Conservation (phyloP, 2,113 vertebrate genomes). For the Heloderma charlesbogerti region DNA sequence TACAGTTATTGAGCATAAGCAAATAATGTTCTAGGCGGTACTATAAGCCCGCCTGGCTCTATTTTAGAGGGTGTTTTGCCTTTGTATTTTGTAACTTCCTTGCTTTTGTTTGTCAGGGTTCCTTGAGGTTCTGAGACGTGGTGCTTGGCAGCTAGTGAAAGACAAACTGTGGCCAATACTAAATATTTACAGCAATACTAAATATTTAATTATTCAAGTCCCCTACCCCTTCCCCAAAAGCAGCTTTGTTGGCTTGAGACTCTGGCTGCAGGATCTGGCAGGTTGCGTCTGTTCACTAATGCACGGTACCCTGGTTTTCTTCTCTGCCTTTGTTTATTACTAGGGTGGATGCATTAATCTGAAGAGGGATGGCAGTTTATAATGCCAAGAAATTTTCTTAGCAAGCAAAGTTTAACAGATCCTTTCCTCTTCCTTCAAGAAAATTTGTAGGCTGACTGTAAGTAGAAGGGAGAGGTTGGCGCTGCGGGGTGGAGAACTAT, state of each 20-base stretch:
- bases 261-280: background rate
- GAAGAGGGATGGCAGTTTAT: slow-evolving; percentile 27
- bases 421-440: slow-evolving; percentile 3
- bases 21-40: background rate
- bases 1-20: background rate
- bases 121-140: background rate
- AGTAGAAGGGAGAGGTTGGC: background rate
- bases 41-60: background rate
- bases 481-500: slow-evolving; percentile 27
- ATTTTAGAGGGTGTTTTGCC: background rate
- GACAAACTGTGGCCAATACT: background rate
- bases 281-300: background rate
- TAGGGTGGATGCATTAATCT: background rate
- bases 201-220: background rate
- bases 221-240: background rate
- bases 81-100: background rate
- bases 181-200: background rate
- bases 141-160: background rate
- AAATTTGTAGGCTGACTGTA: background rate
- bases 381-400: background rate
- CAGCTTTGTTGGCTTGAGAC: background rate
- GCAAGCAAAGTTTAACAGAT: rapidly evolving
- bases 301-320: background rate
- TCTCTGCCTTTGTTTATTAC: background rate
- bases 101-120: slow-evolving; percentile 1